Base-by-base conservation (phyloP, 2,797 vertebrate genomes). In the Myotis vivesi region DNA sequence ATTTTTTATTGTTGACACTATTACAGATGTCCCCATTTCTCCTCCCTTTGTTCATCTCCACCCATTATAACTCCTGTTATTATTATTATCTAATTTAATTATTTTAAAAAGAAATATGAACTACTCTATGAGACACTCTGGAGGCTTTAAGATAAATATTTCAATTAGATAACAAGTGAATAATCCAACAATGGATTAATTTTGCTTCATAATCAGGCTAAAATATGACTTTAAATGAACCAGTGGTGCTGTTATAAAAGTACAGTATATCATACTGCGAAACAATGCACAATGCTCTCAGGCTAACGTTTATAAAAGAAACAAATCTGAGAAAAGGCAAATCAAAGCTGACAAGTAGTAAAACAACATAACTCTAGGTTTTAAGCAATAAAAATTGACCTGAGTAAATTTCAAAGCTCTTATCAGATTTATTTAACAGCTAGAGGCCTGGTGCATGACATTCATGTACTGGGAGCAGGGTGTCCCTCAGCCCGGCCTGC, bases 131-230 rank as follows among this genome's bases (percentile, higher is more conserved):
- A 95, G 13, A 88, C 4, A 82, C 30, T 69, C 46, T 71, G 77
- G 23, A 94, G 55, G 87, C 22, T 84, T 62, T 75, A 51, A 51
- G 77, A 94, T 71, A 96, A 93, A 92, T 88, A 96, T 81, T 93
- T 88, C 82, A 91, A 82, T 92, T 91, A 96, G 22, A 69, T 23
- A 92, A 59, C 19, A 88, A 86, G 71, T 36, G 17, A 86, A 51
- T 41, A 95, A 92, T 92, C 25, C 51, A 94, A 89, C 73, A 79
- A 3, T 76, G 19, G 10, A 86, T 95, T 62, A 77, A 75, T 75
- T 49, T 66, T 86, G 20, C 68, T 93, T 69, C 82, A 71, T 46
- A 76, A 51, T 25, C 51, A 69, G 25, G 51, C 8, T 57, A 90
- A 87, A 90, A 85, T 83, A 84, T 44, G 12, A 93, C 85, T 90